phyloP scores from a whole-genome alignment of 30 jellyfish, hydroid and myxozoan species.

The Aurelia sp. region DNA sequence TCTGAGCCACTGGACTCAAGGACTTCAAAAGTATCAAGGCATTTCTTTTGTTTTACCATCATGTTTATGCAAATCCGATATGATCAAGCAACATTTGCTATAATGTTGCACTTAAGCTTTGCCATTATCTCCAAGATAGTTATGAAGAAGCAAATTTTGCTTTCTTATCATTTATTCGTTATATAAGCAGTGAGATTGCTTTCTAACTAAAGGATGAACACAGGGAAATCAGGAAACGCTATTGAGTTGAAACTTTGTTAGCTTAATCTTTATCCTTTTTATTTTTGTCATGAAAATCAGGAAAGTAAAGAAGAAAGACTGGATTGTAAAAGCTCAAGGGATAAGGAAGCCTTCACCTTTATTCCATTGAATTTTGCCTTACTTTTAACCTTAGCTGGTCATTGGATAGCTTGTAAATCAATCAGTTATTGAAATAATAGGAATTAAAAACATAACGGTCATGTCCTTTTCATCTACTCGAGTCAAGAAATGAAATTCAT shows the following conservation, averaged over 20 bases:
- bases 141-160: too few species aligned
- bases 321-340: slow-evolving; percentile 7
- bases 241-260: slow-evolving; percentile 2
- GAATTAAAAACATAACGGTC: slow-evolving; percentile 58
- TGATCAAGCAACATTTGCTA: too few species aligned
- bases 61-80: too few species aligned
- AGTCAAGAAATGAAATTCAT: slow-evolving; percentile 30
- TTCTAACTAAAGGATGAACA: slow-evolving; percentile 28
- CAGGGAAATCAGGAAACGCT: slow-evolving; percentile 9
- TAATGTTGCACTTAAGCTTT: too few species aligned
- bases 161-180: slow-evolving; percentile 5
- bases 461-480: slow-evolving; percentile 36
- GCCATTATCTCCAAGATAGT: too few species aligned
- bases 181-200: slow-evolving; percentile 3
- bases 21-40: too few species aligned
- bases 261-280: slow-evolving; percentile 14
- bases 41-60: too few species aligned
- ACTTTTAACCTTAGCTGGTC: not conserved
- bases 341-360: slow-evolving; percentile 41
- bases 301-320: slow-evolving; percentile 7
- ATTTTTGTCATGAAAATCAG: slow-evolving; percentile 5
- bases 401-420: slow-evolving; percentile 50
- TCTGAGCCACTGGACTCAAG: too few species aligned
- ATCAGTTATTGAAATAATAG: slow-evolving; percentile 13
- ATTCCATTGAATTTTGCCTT: slow-evolving; percentile 16